Evolutionary conservation across 2,113 vertebrate genomes (phyloP), one percentile per base, ranked within the genome.

Genomic region (Erinaceus europaeus): DNA sequence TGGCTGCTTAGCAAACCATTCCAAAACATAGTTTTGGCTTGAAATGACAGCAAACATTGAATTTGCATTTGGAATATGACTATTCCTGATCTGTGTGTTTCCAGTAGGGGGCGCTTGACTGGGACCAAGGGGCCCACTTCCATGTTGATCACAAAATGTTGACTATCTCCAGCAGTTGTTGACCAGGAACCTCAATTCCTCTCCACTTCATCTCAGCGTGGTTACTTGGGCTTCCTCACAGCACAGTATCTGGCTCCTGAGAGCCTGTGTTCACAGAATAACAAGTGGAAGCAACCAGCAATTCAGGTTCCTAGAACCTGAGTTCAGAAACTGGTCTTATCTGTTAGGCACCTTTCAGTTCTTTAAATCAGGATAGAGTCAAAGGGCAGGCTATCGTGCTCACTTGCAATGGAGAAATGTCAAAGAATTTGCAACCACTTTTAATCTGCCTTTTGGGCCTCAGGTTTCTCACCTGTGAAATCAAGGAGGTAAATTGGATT

Each of bases 381-480:
- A 4, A 11, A 10, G 42, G 6, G 5, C 20, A 13, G 27, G 9
- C 6, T 23, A 7, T 15, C 52, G 27, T 74, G 86, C 73, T 81
- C n/a, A 29, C 20, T 57, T 17, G 44, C 18, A 11, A 1, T 10
- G 13, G 6, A 73, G 14, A 73, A 1, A 2, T 9, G 32, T 61
- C 59, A 38, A 92, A 62, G 77, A 78, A 80, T 61, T 13, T 32
- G 36, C 2, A 29, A 23, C 5, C 36, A 25, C 42, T 36, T 84
- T 89, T 46, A 55, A 81, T 80, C 73, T 14, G 46, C 17, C 61
- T 27, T 82, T 57, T 61, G 44, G 62, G 48, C 32, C 6, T 85
- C 48, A 75, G 62, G 36, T 46, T 74, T 53, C 67, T 85, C 48
- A 82, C 48, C 68, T 89, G 48, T 59, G 67, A 94, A 93, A 82